These are phyloP conservation scores for Notodonta ziczac DNA, from an alignment of 2,888 invertebrate species.

Conservation along the genomic window DNA sequence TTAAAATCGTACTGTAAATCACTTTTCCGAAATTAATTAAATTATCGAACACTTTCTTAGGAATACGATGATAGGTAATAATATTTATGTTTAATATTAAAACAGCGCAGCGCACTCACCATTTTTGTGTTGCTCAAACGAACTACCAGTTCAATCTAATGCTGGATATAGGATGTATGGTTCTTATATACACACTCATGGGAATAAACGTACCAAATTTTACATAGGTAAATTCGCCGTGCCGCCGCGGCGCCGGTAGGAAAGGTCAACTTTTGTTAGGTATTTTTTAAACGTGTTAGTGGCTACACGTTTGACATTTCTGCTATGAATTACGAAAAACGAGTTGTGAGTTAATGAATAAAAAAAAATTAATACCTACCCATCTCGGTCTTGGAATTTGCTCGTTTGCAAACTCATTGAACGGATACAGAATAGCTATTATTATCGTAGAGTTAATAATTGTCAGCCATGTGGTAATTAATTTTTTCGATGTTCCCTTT, in stretches of 20 bases:
- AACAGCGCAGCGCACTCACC: slow-evolving; percentile 41
- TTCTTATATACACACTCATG: slow-evolving; percentile 48
- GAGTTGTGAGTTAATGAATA: slow-evolving; percentile 14
- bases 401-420: neutral
- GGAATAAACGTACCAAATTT: slow-evolving; percentile 36
- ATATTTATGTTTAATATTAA: slow-evolving; percentile 1
- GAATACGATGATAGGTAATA: neutral
- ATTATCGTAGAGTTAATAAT: neutral
- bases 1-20: too few species aligned
- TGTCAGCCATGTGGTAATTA: too few species aligned
- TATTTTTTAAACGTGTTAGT: slow-evolving; percentile 21
- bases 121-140: slow-evolving; percentile 46
- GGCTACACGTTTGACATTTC: slow-evolving; percentile 45
- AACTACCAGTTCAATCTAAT: slow-evolving; percentile 44
- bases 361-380: slow-evolving; percentile 5
- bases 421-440: neutral
- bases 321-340: slow-evolving; percentile 19
- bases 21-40: too few species aligned
- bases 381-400: neutral
- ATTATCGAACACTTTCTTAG: too few species aligned
- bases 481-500: too few species aligned
- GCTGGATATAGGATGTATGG: slow-evolving; percentile 14
- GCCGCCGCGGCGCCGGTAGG: slow-evolving; percentile 15
- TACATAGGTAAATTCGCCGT: slow-evolving; percentile 20
- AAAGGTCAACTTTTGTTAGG: slow-evolving; percentile 48